Evolutionary conservation across 2,888 invertebrate species (phyloP).

Genomic region (Glyphotaelius pellucidus): DNA sequence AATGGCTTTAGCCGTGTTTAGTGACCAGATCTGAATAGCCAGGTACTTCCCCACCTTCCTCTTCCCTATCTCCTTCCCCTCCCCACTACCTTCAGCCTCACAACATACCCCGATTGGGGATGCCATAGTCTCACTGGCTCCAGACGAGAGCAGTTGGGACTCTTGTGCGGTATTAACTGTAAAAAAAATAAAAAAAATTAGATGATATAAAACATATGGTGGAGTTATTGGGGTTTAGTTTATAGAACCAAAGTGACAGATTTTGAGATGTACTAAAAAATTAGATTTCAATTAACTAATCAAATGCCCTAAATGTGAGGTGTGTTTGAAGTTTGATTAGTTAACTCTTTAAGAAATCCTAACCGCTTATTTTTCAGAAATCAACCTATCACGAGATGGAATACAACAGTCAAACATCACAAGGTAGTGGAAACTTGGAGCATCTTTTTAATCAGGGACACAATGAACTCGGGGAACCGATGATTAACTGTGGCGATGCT

Average conservation of each 20-base stretch:
- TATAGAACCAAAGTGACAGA: not conserved
- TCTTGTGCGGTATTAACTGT: too few relatives aligned
- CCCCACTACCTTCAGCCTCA: too few relatives aligned
- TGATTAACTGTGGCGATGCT: slow-evolving; percentile 62
- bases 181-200: too few relatives aligned
- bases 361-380: not conserved
- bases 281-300: not conserved
- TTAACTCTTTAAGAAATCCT: not conserved
- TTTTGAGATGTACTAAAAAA: not conserved
- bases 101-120: too few relatives aligned
- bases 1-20: too few relatives aligned
- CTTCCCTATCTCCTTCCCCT: too few relatives aligned
- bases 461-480: not conserved
- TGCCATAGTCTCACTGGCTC: too few relatives aligned
- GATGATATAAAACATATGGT: not conserved
- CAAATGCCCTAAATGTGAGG: too few relatives aligned
- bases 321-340: too few relatives aligned
- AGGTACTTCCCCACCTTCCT: too few relatives aligned
- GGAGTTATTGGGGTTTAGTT: not conserved
- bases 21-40: too few relatives aligned
- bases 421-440: not conserved
- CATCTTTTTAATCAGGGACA: not conserved
- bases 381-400: not conserved
- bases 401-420: slow-evolving; percentile 9
- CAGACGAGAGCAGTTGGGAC: too few relatives aligned